phyloP scores from a whole-genome alignment of 37 sponge, comb jelly and placozoan genomes.

The Tethya wilhelma region DNA sequence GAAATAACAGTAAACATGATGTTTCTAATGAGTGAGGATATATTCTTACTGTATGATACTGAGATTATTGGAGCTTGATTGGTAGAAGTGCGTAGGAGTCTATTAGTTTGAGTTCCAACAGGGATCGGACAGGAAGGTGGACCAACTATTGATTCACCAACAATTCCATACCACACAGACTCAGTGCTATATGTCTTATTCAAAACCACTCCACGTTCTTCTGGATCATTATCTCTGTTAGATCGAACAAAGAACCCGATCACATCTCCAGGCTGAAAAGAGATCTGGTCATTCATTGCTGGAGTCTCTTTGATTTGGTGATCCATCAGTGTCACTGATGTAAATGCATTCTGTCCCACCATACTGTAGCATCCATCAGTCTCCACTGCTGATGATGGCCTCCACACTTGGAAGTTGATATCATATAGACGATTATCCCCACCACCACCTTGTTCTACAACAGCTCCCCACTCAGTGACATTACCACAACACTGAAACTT shows the following conservation, averaged over 20 bases:
- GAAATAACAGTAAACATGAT: too few species aligned
- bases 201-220: not conserved
- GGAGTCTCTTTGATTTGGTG: constrained; percentile 4
- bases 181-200: not conserved
- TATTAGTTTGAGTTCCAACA: constrained; percentile 2
- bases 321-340: not conserved
- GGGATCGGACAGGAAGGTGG: not conserved
- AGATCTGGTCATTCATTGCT: constrained; percentile 2
- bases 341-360: constrained; percentile 29
- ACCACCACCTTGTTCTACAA: not conserved
- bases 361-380: constrained; percentile 12
- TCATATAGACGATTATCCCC: not conserved
- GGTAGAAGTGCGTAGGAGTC: not conserved
- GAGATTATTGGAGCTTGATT: constrained; percentile 25
- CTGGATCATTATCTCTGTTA: not conserved
- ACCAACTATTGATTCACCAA: not conserved
- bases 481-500: constrained; percentile 2
- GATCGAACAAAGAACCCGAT: constrained; percentile 7
- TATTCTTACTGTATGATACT: too few species aligned
- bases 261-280: constrained; percentile 32
- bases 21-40: too few species aligned
- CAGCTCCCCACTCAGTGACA: constrained; percentile 4
- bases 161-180: constrained; percentile 5
- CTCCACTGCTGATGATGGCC: constrained; percentile 21
- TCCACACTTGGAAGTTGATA: constrained; percentile 48